Conservation (phyloP, 2,797 vertebrate species). For the Tympanoctomys barrerae region DNA sequence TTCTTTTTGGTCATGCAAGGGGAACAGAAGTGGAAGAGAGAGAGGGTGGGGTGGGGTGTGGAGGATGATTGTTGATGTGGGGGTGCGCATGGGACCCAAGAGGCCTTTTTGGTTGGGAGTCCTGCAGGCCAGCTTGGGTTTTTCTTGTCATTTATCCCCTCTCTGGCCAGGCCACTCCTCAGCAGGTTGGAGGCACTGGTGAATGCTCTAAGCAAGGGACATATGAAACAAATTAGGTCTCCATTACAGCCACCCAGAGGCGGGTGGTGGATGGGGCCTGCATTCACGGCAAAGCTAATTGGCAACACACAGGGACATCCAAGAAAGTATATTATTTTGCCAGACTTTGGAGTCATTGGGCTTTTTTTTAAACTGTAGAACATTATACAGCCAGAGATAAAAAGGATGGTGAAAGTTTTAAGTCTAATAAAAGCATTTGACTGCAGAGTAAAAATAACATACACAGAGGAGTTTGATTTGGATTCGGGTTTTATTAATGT, state of each 20-base stretch:
- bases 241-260: slow-evolving; percentile 96
- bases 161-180: slow-evolving; percentile 88
- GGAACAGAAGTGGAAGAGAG: slow-evolving; percentile 80
- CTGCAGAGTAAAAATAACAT: slow-evolving; percentile 91
- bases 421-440: slow-evolving; percentile 92
- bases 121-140: slow-evolving; percentile 63
- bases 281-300: slow-evolving; percentile 99
- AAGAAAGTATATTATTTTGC: slow-evolving; percentile 92
- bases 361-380: slow-evolving; percentile 89
- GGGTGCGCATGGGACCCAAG: slow-evolving; percentile 58
- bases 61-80: neutral
- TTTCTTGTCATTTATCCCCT: slow-evolving; percentile 90
- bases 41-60: slow-evolving; percentile 9
- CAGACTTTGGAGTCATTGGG: slow-evolving; percentile 89
- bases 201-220: slow-evolving; percentile 92
- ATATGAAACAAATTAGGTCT: slow-evolving; percentile 87
- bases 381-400: slow-evolving; percentile 90
- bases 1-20: slow-evolving; percentile 67
- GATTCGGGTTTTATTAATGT: slow-evolving; percentile 90
- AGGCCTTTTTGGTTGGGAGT: slow-evolving; percentile 82
- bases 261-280: slow-evolving; percentile 98
- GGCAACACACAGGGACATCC: slow-evolving; percentile 96
- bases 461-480: slow-evolving; percentile 90
- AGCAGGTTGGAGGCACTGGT: slow-evolving; percentile 93
- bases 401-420: slow-evolving; percentile 91